A percentile compares a stretch with the other conserved stretches of the same genome.
Conservation (phyloP, 1,140 invertebrate genomes). For the Platyura marginata region DNA sequence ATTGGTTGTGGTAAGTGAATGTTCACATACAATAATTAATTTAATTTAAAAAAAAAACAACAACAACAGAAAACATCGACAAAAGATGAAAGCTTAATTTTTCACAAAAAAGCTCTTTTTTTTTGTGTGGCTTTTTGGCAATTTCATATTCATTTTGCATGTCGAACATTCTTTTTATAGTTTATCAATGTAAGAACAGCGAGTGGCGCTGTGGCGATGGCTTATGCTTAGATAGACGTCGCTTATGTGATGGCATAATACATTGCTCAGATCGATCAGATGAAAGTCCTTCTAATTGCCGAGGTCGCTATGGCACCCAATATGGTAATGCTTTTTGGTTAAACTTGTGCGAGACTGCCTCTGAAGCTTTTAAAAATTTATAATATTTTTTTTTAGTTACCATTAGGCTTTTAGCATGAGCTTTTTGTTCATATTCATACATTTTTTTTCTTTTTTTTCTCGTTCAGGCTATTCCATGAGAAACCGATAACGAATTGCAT, state of each 20-base stretch:
- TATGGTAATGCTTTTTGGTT: neutral
- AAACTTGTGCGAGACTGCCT: too few relatives aligned
- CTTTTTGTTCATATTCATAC: too few relatives aligned
- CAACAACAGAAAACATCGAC: neutral
- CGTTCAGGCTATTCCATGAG: too few relatives aligned
- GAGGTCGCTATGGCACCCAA: neutral
- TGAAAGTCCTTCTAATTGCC: constrained; percentile 47
- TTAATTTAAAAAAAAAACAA: neutral
- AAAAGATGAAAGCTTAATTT: too few relatives aligned
- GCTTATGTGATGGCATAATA: constrained; percentile 54
- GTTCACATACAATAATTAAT: neutral
- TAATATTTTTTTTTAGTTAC: too few relatives aligned
- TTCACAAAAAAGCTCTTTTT: too few relatives aligned
- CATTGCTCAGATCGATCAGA: constrained; percentile 74
- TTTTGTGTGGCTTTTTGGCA: too few relatives aligned
- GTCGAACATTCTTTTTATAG: neutral
- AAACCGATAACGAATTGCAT: too few relatives aligned
- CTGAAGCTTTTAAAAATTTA: too few relatives aligned
- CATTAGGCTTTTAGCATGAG: too few relatives aligned
- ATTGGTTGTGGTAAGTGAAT: constrained; percentile 31
- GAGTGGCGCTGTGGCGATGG: constrained; percentile 16
- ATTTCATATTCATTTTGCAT: neutral
- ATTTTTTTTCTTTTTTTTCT: too few relatives aligned
- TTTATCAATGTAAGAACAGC: neutral
- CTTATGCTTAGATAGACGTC: constrained; percentile 14